Percentiles rank a stretch among this genome's conserved stretches.
Conservation (phyloP, 1,140 invertebrate species). For the Leptopilina boulardi region DNA sequence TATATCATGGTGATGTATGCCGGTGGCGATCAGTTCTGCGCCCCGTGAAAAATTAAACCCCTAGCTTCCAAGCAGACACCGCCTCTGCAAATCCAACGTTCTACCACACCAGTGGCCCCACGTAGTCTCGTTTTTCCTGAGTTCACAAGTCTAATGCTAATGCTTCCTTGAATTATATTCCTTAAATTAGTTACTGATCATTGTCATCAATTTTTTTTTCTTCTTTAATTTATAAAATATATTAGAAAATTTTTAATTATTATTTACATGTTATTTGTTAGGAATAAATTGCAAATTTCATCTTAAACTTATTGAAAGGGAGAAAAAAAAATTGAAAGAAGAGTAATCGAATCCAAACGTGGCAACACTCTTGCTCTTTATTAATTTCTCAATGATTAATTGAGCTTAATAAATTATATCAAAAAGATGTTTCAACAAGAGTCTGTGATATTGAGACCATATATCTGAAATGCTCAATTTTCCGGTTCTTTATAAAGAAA, state of each 20-base stretch:
- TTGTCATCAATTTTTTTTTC: too few species aligned
- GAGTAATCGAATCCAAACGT: conserved; percentile 16
- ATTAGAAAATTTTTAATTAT: too few species aligned
- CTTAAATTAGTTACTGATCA: conserved; percentile 27
- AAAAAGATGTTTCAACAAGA: conserved; percentile 19
- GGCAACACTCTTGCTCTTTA: conserved; percentile 20
- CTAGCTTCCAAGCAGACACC: neutral
- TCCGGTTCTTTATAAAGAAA: neutral
- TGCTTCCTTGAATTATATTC: conserved; percentile 40
- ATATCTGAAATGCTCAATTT: neutral
- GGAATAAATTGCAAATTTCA: neutral
- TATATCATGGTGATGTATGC: conserved; percentile 44
- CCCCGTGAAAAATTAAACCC: conserved; percentile 44
- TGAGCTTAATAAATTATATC: conserved; percentile 2
- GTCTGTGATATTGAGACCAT: conserved; percentile 2
- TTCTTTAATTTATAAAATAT: too few species aligned
- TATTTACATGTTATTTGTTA: too few species aligned
- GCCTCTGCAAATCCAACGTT: neutral
- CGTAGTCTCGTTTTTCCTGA: neutral
- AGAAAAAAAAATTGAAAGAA: neutral
- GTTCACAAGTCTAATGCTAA: neutral
- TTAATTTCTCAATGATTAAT: conserved; percentile 21
- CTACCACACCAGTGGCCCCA: neutral
- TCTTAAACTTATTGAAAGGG: neutral
- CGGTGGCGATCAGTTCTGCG: conserved; percentile 29